A percentile compares a stretch with the other conserved stretches of the same genome.
Evolutionary conservation across 2,888 invertebrate species (phyloP).

Genomic region (Chrysomela aeneicollis): DNA sequence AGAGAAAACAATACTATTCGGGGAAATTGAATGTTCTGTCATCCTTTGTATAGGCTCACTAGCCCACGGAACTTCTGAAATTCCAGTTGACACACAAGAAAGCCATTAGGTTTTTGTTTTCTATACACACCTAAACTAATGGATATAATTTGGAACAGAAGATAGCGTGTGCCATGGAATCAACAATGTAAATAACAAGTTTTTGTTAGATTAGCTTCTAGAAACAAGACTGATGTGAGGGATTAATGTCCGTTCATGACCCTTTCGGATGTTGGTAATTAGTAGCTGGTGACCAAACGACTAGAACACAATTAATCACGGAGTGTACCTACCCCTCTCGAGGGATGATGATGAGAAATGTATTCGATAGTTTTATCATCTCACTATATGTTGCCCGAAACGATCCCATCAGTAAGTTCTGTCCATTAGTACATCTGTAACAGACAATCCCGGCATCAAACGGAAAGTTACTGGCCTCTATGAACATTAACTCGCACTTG

Average conservation of each 20-base stretch:
- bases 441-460: slow-evolving; percentile 28
- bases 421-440: slow-evolving; percentile 38
- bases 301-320: slow-evolving; percentile 44
- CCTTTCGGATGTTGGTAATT: slow-evolving; percentile 40
- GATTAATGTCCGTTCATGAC: slow-evolving; percentile 34
- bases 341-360: slow-evolving; percentile 34
- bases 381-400: slow-evolving; percentile 23
- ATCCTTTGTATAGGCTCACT: slow-evolving; percentile 12
- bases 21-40: slow-evolving; percentile 18
- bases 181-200: slow-evolving; percentile 40
- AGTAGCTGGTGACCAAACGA: slow-evolving; percentile 43
- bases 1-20: slow-evolving; percentile 12
- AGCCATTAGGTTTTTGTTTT: slow-evolving; percentile 39
- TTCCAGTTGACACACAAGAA: slow-evolving; percentile 36
- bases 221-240: slow-evolving; percentile 30
- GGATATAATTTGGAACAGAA: slow-evolving; percentile 36
- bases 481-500: neutral
- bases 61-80: slow-evolving; percentile 27
- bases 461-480: neutral
- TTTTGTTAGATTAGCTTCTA: slow-evolving; percentile 35
- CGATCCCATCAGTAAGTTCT: slow-evolving; percentile 27
- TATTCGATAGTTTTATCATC: slow-evolving; percentile 39
- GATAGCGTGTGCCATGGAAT: slow-evolving; percentile 36
- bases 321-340: slow-evolving; percentile 34
- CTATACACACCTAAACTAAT: slow-evolving; percentile 37